Percentiles rank a stretch among this genome's conserved stretches.
Conservation (phyloP, 2,888 invertebrate genomes). For the Nymphalis c-album region DNA sequence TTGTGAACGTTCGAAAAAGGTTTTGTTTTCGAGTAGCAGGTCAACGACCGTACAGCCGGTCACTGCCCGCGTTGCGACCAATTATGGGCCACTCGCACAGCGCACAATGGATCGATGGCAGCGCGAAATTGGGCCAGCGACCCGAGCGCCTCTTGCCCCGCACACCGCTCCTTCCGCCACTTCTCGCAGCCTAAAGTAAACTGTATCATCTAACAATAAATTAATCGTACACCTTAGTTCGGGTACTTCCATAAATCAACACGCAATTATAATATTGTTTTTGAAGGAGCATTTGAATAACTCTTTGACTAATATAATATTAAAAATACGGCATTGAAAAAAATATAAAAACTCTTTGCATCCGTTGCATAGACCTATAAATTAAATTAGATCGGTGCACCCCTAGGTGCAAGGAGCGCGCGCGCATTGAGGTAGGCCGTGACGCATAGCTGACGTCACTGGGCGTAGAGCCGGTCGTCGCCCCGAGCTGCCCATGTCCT, state of each 20-base stretch:
- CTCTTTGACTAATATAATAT: background rate
- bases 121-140: conserved; percentile 77
- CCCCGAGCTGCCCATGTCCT: conserved; percentile 63
- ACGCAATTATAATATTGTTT: background rate
- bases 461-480: conserved; percentile 71
- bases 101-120: conserved; percentile 82
- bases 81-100: conserved; percentile 82
- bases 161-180: conserved; percentile 47
- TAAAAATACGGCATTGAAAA: background rate
- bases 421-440: conserved; percentile 83
- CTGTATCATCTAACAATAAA: conserved; percentile 18
- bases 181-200: conserved; percentile 40
- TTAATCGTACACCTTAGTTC: conserved; percentile 34
- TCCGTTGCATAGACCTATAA: conserved; percentile 43
- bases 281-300: too few species aligned
- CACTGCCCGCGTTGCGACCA: conserved; percentile 79
- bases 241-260: background rate
- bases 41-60: conserved; percentile 76
- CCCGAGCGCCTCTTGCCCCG: conserved; percentile 53
- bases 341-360: background rate
- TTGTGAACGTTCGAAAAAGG: conserved; percentile 57
- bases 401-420: conserved; percentile 75
- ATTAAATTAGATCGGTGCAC: conserved; percentile 70
- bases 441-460: conserved; percentile 78
- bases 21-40: conserved; percentile 77